These are phyloP conservation scores for Corythucha ciliata DNA, from an alignment of 2,888 invertebrate species.

Conservation along the genomic window DNA sequence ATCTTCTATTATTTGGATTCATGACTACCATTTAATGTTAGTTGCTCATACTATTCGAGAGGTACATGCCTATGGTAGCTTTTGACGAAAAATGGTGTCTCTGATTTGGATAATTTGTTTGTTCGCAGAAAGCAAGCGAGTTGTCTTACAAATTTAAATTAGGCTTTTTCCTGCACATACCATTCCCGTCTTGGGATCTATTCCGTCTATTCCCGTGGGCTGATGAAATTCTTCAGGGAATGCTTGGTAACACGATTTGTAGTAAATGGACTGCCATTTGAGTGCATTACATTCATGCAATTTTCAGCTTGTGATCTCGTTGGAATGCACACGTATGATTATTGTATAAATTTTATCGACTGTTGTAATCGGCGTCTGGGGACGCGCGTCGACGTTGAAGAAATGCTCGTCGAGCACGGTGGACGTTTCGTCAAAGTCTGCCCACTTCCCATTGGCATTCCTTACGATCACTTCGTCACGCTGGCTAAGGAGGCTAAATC, in stretches of 20 bases:
- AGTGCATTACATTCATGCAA: not conserved
- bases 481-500: constrained; percentile 58
- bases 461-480: constrained; percentile 55
- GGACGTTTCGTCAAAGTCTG: constrained; percentile 75
- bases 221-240: constrained; percentile 86
- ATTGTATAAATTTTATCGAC: constrained; percentile 83
- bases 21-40: constrained; percentile 89
- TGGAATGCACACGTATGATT: constrained; percentile 83
- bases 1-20: constrained; percentile 81
- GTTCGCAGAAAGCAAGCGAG: constrained; percentile 60
- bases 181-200: constrained; percentile 91
- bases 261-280: not conserved
- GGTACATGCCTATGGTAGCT: too few species aligned
- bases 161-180: constrained; percentile 90
- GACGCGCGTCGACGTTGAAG: constrained; percentile 79
- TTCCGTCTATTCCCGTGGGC: constrained; percentile 84
- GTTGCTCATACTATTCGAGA: constrained; percentile 86
- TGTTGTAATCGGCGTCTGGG: constrained; percentile 80
- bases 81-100: too few species aligned
- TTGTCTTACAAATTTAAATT: constrained; percentile 66
- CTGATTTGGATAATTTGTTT: constrained; percentile 28
- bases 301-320: constrained; percentile 77
- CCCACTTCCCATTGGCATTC: constrained; percentile 81
- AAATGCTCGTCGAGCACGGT: constrained; percentile 75
- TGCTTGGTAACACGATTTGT: constrained; percentile 54